phyloP scores from a whole-genome alignment of 2,113 vertebrate species.

The Neopipo cinnamomea region DNA sequence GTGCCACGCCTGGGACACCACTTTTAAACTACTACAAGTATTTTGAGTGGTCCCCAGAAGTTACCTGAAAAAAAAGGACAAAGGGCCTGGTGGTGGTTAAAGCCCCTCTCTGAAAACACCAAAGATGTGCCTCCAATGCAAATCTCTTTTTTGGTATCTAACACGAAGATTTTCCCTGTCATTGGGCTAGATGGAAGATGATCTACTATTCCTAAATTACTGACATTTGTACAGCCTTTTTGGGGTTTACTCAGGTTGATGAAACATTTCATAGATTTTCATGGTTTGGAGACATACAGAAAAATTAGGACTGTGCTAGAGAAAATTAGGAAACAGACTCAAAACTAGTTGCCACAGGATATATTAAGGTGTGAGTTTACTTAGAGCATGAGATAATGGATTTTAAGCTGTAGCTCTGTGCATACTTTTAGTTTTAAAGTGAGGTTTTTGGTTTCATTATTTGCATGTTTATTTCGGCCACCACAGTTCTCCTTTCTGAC shows the following conservation, averaged over 20 bases:
- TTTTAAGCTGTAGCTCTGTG: background rate
- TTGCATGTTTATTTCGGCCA: background rate
- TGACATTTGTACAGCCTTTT: background rate
- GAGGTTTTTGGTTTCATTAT: background rate
- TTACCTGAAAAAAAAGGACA: background rate
- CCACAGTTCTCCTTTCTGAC: background rate
- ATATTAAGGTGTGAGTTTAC: background rate
- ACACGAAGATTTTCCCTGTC: background rate
- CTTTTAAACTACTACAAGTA: background rate
- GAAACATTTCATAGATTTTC: background rate
- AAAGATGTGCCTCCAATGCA: fast-evolving
- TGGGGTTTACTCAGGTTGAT: background rate
- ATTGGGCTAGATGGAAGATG: background rate
- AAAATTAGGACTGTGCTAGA: background rate
- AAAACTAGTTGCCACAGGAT: background rate
- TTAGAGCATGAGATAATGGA: background rate
- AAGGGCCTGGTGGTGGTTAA: background rate
- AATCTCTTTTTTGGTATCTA: background rate
- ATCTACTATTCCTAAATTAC: background rate
- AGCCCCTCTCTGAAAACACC: background rate
- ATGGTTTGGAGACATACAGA: background rate
- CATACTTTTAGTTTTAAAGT: background rate
- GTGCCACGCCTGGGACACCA: background rate
- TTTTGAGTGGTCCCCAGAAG: background rate
- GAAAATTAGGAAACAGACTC: background rate